Conservation (phyloP, 2,797 vertebrate species). For the Sebastes oblongus region DNA sequence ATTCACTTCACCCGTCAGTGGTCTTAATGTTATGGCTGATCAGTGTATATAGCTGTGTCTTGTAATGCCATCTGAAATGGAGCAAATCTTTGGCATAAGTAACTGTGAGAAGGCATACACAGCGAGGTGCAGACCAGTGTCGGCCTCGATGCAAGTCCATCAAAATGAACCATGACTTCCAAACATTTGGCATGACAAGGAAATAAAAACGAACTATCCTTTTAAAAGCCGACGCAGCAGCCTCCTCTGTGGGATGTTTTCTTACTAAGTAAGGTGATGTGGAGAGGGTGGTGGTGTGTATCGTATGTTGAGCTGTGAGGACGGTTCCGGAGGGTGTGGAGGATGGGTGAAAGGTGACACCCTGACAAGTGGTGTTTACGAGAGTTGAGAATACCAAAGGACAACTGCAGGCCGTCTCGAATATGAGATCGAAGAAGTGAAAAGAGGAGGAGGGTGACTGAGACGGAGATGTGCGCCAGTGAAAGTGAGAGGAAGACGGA, state of each 20-base stretch:
- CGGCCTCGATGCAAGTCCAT: background rate
- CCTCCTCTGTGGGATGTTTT: constrained; percentile 2
- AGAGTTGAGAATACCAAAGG: constrained; percentile 53
- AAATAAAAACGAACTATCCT: background rate
- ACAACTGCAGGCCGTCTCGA: constrained; percentile 53
- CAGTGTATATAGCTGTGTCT: background rate
- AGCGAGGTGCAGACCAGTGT: background rate
- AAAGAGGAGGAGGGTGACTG: constrained; percentile 23
- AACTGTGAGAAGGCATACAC: background rate
- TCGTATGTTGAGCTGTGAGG: constrained; percentile 29
- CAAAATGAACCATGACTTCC: background rate
- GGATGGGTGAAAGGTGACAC: constrained; percentile 65
- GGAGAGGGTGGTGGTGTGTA: background rate
- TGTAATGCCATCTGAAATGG: background rate
- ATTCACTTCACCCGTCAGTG: too few relatives aligned
- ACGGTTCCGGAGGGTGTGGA: background rate
- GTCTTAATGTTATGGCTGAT: too few relatives aligned
- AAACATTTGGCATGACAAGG: background rate
- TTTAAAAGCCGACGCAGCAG: background rate
- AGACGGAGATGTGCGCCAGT: constrained; percentile 19
- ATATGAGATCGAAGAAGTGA: constrained; percentile 47
- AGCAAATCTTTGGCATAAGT: background rate
- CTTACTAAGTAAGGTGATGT: background rate
- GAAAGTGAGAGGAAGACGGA: constrained; percentile 42
- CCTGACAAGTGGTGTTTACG: constrained; percentile 71